These are phyloP conservation scores for Idaea aversata DNA, from an alignment of 2,888 invertebrate species.

Conservation along the genomic window DNA sequence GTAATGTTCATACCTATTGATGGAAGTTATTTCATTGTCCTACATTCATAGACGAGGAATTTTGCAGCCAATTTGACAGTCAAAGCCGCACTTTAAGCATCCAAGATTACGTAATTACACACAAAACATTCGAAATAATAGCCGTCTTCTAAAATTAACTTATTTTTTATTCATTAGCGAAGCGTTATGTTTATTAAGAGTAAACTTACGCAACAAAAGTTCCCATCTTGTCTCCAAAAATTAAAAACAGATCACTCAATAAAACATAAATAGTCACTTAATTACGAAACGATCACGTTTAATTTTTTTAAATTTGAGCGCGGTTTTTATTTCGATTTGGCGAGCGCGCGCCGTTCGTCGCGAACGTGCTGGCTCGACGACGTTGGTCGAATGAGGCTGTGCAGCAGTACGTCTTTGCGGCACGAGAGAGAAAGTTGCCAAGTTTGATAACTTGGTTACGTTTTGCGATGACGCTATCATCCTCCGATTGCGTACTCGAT, in stretches of 20 bases:
- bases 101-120: conserved; percentile 23
- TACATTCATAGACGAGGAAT: conserved; percentile 56
- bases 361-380: conserved; percentile 62
- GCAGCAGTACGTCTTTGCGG: conserved; percentile 38
- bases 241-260: conserved; percentile 44
- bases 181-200: conserved; percentile 5
- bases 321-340: conserved; percentile 19
- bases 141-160: conserved; percentile 6
- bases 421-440: conserved; percentile 71
- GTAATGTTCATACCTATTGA: neutral
- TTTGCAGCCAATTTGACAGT: conserved; percentile 44
- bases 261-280: conserved; percentile 36
- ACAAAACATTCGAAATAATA: conserved; percentile 13
- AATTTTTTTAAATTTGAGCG: conserved; percentile 30
- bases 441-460: conserved; percentile 78
- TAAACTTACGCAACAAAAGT: conserved; percentile 61
- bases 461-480: conserved; percentile 73
- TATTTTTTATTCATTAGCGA: conserved; percentile 5
- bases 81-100: conserved; percentile 19
- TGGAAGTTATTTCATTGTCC: conserved; percentile 48
- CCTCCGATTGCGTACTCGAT: conserved; percentile 74
- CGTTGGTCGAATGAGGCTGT: conserved; percentile 63
- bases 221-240: conserved; percentile 62
- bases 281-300: conserved; percentile 30
- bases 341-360: conserved; percentile 61